Percentiles rank a stretch among this genome's conserved stretches.
Evolutionary conservation across 2,888 invertebrate genomes (phyloP).

Genomic region (Thera obeliscata): DNA sequence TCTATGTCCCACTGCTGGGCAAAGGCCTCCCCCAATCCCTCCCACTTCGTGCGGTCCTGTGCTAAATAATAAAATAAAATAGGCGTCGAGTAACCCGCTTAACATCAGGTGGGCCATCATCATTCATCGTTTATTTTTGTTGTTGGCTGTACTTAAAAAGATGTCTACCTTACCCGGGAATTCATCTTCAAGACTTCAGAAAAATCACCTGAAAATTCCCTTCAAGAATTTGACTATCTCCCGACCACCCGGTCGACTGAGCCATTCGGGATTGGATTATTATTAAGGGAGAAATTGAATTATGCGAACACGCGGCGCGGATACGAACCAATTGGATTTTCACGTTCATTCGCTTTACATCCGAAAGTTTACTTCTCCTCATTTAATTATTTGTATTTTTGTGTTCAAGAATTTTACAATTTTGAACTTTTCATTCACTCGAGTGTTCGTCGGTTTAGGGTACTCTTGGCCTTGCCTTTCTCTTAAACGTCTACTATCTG

Average conservation of each 20-base stretch:
- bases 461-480: no score
- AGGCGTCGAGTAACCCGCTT: background rate
- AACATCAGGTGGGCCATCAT: background rate
- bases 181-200: no score
- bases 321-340: conserved; percentile 20
- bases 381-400: no score
- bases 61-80: no score
- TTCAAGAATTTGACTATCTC: conserved; percentile 5
- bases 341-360: conserved; percentile 3
- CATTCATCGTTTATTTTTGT: background rate
- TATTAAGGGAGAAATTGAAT: conserved; percentile 24
- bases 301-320: conserved; percentile 21
- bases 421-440: no score
- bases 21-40: no score
- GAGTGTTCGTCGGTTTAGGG: no score
- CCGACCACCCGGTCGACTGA: conserved; percentile 9
- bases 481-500: no score
- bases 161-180: no score
- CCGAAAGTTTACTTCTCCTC: background rate
- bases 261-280: conserved; percentile 20
- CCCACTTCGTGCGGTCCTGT: no score
- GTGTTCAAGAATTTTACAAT: no score
- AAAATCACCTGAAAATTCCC: background rate
- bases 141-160: background rate
- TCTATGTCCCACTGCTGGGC: no score